Conservation (phyloP, 2,113 vertebrate species). For the Anseranas semipalmata region DNA sequence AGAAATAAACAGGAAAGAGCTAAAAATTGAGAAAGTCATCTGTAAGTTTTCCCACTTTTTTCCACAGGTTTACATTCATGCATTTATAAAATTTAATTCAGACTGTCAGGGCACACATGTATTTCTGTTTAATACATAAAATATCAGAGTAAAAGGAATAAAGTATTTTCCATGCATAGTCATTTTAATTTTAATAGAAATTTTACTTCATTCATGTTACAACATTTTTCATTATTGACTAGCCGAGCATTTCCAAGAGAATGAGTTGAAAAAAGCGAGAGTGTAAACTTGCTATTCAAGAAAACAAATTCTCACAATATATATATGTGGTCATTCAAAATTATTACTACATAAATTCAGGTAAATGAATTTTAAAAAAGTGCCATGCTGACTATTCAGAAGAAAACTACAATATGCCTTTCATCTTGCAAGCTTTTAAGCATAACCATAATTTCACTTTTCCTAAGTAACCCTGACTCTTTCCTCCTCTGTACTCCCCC, state of each 20-base stretch:
- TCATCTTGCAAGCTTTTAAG: not conserved
- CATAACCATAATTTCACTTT: not conserved
- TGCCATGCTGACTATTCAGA: not conserved
- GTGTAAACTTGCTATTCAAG: not conserved
- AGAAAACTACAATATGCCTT: not conserved
- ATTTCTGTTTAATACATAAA: conserved; percentile 26
- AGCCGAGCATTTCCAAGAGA: not conserved
- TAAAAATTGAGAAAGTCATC: not conserved
- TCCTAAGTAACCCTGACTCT: not conserved
- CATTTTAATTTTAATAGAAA: conserved; percentile 51
- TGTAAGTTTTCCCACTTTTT: not conserved
- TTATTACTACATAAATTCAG: not conserved
- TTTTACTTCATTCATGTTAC: not conserved
- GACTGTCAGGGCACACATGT: not conserved
- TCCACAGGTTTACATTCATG: not conserved
- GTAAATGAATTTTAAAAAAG: not conserved
- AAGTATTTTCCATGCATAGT: conserved; percentile 12
- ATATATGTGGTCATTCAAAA: not conserved
- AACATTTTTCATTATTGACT: not conserved
- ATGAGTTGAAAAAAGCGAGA: not conserved
- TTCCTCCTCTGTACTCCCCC: not conserved
- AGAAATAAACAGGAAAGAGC: not conserved
- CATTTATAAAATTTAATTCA: not conserved
- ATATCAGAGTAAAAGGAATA: conserved; percentile 40
- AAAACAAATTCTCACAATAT: not conserved